A percentile compares a stretch with the other conserved stretches of the same genome.
Conservation (phyloP, 2,888 invertebrate species). For the Tetranychus truncatus region DNA sequence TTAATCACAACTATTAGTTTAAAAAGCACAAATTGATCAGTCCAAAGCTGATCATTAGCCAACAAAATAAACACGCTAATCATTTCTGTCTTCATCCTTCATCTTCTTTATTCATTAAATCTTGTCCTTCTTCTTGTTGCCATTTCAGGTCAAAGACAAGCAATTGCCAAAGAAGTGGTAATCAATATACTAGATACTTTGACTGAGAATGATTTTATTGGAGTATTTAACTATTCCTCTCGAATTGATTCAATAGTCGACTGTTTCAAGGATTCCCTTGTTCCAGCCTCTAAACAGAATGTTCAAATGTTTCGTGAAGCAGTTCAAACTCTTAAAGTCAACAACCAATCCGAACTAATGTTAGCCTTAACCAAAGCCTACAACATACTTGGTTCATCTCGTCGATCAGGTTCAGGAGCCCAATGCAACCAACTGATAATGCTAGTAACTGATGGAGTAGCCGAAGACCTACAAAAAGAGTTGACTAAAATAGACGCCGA, state of each 20-base stretch:
- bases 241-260: constrained; percentile 53
- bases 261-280: constrained; percentile 69
- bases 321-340: constrained; percentile 45
- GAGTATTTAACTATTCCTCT: constrained; percentile 53
- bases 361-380: constrained; percentile 38
- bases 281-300: constrained; percentile 52
- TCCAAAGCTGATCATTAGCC: too few relatives aligned
- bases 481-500: constrained; percentile 59
- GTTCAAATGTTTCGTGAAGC: constrained; percentile 46
- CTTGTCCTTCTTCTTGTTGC: constrained; percentile 37
- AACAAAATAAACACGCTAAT: too few relatives aligned
- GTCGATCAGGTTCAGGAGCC: constrained; percentile 45
- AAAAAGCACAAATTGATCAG: too few relatives aligned
- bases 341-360: constrained; percentile 65
- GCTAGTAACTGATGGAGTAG: constrained; percentile 54
- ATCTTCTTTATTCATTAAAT: neutral
- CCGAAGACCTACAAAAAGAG: constrained; percentile 38
- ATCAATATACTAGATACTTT: constrained; percentile 75
- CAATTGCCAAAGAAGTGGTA: constrained; percentile 80
- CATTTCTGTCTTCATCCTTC: neutral
- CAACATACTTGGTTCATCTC: neutral
- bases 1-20: too few relatives aligned
- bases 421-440: constrained; percentile 97
- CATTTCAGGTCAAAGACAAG: constrained; percentile 75
- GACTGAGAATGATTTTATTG: constrained; percentile 92